These are phyloP conservation scores for Puma concolor DNA, from an alignment of 2,113 vertebrate species.

Conservation along the genomic window DNA sequence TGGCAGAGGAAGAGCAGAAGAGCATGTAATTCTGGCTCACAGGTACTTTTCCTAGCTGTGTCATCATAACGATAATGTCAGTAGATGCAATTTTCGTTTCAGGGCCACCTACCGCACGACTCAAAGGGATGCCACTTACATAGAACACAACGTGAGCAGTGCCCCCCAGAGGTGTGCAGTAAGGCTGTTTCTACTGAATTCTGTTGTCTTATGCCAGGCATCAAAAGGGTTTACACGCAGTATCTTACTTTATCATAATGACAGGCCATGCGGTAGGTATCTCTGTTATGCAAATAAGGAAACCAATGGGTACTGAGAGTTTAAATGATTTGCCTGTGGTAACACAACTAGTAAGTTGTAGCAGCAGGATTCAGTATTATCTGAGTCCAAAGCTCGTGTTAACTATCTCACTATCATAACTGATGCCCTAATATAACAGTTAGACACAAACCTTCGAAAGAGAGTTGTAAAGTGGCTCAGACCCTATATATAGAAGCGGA, in stretches of 20 bases:
- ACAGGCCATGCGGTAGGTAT: background rate
- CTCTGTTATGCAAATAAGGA: background rate
- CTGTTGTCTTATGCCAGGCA: background rate
- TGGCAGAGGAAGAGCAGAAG: background rate
- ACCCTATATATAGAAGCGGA: background rate
- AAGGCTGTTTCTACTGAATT: background rate
- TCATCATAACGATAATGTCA: background rate
- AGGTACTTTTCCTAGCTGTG: background rate
- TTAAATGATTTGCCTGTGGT: background rate
- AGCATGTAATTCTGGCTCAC: background rate
- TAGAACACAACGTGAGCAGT: background rate
- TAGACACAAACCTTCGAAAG: background rate
- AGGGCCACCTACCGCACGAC: background rate
- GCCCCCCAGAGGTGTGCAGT: background rate
- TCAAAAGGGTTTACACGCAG: background rate
- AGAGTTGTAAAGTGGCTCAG: background rate
- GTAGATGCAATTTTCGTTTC: background rate
- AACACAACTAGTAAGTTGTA: background rate
- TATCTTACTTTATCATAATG: background rate
- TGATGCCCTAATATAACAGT: background rate
- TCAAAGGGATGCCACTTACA: background rate
- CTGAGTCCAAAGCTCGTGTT: background rate
- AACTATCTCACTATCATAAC: background rate
- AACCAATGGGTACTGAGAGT: background rate
- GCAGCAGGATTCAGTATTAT: background rate